Evolutionary conservation across 2,888 invertebrate species (phyloP).

Genomic region (Cerceris rybyensis): DNA sequence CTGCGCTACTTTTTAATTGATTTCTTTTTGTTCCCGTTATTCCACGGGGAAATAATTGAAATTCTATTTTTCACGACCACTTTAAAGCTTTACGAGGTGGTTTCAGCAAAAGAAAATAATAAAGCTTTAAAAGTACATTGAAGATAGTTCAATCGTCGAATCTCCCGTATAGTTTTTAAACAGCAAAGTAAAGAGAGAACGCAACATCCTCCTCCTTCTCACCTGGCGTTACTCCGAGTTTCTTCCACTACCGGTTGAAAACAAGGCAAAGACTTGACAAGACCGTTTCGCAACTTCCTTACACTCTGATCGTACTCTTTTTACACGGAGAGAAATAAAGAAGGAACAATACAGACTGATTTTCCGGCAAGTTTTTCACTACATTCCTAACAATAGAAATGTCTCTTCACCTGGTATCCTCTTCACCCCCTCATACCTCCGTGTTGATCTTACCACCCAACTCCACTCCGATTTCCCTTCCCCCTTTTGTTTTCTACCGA

Average conservation of each 20-base stretch:
- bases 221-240: slow-evolving; percentile 8
- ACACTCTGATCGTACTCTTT: not conserved
- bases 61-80: no score
- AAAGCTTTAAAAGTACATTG: no score
- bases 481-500: not conserved
- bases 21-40: not conserved
- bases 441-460: not conserved
- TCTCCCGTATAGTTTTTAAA: no score
- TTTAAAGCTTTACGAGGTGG: no score
- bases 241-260: slow-evolving; percentile 7
- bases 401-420: slow-evolving; percentile 5
- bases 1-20: not conserved
- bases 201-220: slow-evolving; percentile 2
- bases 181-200: no score
- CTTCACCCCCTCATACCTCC: not conserved
- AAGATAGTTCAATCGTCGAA: no score
- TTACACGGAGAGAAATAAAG: not conserved
- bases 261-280: slow-evolving; percentile 5
- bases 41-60: no score
- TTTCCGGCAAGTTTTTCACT: slow-evolving; percentile 4
- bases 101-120: no score
- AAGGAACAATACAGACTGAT: slow-evolving; percentile 3
- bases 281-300: slow-evolving; percentile 4
- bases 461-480: no score
- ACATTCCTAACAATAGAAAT: slow-evolving; percentile 4